Evolutionary conservation across 2,113 vertebrate species (phyloP).

Genomic region (Pycnonotus jocosus): DNA sequence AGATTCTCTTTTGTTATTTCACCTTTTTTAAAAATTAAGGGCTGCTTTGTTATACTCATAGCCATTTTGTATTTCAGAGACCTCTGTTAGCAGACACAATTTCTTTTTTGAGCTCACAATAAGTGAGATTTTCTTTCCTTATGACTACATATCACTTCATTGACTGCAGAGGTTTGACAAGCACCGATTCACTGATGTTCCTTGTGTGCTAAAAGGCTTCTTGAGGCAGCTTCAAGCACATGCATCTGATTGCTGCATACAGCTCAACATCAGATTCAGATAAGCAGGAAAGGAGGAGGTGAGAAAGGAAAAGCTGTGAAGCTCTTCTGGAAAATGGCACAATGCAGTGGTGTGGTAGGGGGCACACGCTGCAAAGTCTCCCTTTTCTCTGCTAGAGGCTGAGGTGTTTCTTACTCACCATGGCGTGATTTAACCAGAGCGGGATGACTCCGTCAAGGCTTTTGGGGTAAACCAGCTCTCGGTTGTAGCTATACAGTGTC

Average conservation of each 20-base stretch:
- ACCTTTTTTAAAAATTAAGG: neutral
- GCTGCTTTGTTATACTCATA: conserved; percentile 12
- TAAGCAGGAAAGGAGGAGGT: neutral
- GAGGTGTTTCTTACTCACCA: conserved; percentile 75
- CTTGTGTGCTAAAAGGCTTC: neutral
- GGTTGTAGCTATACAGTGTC: conserved; percentile 80
- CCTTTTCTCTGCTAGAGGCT: neutral
- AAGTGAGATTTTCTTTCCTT: neutral
- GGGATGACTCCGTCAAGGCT: conserved; percentile 79
- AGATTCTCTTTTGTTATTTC: neutral
- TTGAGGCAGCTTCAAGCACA: neutral
- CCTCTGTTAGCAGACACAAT: neutral
- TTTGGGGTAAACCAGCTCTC: conserved; percentile 83
- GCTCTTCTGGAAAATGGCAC: neutral
- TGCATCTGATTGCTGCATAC: neutral
- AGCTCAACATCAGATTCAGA: neutral
- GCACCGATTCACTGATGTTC: neutral
- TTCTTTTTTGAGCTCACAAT: neutral
- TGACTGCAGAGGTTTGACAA: conserved; percentile 25
- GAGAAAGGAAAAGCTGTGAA: neutral
- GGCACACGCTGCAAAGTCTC: neutral
- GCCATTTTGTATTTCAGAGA: neutral
- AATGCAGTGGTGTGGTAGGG: neutral
- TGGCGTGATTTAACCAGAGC: conserved; percentile 83
- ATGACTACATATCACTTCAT: neutral